Base-by-base conservation (phyloP, 2,113 vertebrate genomes). In the Peucedramus taeniatus region DNA sequence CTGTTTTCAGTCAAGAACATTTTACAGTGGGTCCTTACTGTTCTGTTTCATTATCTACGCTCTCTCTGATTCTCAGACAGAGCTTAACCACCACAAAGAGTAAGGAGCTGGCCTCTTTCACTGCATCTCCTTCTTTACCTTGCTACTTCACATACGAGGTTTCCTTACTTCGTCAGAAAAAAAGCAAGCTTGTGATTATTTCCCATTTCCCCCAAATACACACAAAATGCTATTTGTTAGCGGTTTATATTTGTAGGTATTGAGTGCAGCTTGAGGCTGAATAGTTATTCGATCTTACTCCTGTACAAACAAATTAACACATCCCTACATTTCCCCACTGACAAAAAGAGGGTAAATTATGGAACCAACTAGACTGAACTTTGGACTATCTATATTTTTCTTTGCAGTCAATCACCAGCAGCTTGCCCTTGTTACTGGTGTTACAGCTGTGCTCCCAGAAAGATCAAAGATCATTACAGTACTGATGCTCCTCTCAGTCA, bases 31-130 rank as follows among this genome's bases (percentile, higher is more conserved):
- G 9, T 33, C 14, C 45, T 61, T 53, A 42, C 35, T 42, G 37
- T 5, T 69, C 28, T 1, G 0, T 74, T 76, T 68, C 84, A 37
- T 61, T 60, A 69, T 30, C 23, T 22, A 3, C 0, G 0, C 7
- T 90, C 20, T 49, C 35, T 53, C 35, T 3, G 3, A 8, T 42
- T 81, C 63, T 94, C 35, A 63, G 39, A 15, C 1, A 3, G 39
- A 77, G 21, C 18, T 81, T 53, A 14, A 35, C 17, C 3, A 9
- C 4, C 23, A 59, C 30, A 27, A 27, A 65, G 19, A 30, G 10
- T 35, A 45, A 83, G 59, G 11, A 83, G 5, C 7, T 71, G 50
- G 2, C 7, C 35, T 80, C 33, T 27, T 72, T 80, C 63, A 40
- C 33, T 70, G 40, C 30, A 61, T 20, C 24, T 49, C 1, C 0